phyloP scores from a whole-genome alignment of 2,113 vertebrate genomes.

The Propithecus coquereli region DNA sequence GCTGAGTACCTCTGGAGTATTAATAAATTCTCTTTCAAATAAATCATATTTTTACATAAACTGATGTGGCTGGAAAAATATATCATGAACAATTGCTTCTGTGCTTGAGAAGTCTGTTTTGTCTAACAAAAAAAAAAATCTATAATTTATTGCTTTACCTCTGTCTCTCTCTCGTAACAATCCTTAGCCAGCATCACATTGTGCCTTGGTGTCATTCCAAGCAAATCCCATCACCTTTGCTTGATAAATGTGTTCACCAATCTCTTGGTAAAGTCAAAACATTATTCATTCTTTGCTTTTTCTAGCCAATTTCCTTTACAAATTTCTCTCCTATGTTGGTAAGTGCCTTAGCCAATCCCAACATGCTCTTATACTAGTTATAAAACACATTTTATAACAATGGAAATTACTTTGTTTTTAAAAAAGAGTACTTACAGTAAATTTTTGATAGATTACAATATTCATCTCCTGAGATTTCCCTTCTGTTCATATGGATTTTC shows the following conservation, averaged over 20 bases:
- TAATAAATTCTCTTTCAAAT: slow-evolving; percentile 14
- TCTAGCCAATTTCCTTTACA: slow-evolving; percentile 36
- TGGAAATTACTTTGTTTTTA: background rate
- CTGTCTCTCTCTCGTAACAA: background rate
- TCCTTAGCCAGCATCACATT: background rate
- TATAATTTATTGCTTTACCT: background rate
- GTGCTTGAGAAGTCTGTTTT: background rate
- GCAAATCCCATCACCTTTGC: slow-evolving; percentile 11
- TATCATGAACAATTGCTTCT: background rate
- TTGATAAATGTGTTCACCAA: slow-evolving; percentile 39
- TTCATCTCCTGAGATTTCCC: slow-evolving; percentile 8
- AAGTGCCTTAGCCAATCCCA: background rate
- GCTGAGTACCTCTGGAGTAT: background rate
- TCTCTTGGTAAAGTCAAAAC: slow-evolving; percentile 21
- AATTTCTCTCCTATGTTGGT: slow-evolving; percentile 2
- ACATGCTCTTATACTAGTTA: background rate
- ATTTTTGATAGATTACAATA: background rate
- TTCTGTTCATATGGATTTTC: background rate
- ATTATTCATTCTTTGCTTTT: slow-evolving; percentile 46
- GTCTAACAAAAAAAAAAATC: background rate
- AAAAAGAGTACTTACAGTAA: slow-evolving; percentile 7
- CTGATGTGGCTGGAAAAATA: background rate
- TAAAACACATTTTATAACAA: slow-evolving; percentile 41
- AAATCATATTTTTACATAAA: slow-evolving; percentile 2
- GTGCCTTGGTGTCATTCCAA: slow-evolving; percentile 12